phyloP scores from a whole-genome alignment of 2,888 invertebrate genomes.

The Drosophila merina region DNA sequence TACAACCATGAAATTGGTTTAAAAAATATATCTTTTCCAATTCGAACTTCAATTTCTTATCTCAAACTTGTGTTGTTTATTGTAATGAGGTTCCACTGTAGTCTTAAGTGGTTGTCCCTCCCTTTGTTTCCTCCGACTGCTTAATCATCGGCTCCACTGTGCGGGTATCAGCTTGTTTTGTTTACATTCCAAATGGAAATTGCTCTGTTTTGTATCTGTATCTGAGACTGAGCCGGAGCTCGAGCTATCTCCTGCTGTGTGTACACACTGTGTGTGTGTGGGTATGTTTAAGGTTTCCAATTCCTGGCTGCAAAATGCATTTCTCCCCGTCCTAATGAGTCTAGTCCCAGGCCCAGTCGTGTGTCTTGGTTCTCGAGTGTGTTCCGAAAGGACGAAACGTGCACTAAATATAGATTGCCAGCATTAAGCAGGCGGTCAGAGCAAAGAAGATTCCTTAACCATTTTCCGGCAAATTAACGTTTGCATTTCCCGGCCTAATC shows the following conservation, averaged over 20 bases:
- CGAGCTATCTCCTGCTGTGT: constrained; percentile 35
- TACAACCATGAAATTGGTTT: constrained; percentile 52
- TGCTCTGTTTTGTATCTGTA: constrained; percentile 43
- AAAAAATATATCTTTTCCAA: not conserved
- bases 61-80: not conserved
- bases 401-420: constrained; percentile 63
- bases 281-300: not conserved
- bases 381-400: constrained; percentile 48
- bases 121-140: constrained; percentile 45
- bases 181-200: constrained; percentile 73
- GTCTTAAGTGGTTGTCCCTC: constrained; percentile 44
- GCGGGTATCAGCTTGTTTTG: constrained; percentile 63
- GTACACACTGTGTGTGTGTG: constrained; percentile 14
- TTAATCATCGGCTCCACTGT: constrained; percentile 52
- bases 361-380: constrained; percentile 8
- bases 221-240: constrained; percentile 12
- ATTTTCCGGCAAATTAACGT: constrained; percentile 2
- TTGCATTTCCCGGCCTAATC: not conserved
- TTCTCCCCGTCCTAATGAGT: constrained; percentile 41
- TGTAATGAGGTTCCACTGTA: constrained; percentile 43
- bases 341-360: constrained; percentile 8
- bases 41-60: not conserved
- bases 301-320: constrained; percentile 42
- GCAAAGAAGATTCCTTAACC: not conserved
- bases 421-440: constrained; percentile 6